Evolutionary conservation across 2,113 vertebrate genomes (phyloP), one percentile per base, ranked within the genome.

Genomic region (Nansenia antarctica): DNA sequence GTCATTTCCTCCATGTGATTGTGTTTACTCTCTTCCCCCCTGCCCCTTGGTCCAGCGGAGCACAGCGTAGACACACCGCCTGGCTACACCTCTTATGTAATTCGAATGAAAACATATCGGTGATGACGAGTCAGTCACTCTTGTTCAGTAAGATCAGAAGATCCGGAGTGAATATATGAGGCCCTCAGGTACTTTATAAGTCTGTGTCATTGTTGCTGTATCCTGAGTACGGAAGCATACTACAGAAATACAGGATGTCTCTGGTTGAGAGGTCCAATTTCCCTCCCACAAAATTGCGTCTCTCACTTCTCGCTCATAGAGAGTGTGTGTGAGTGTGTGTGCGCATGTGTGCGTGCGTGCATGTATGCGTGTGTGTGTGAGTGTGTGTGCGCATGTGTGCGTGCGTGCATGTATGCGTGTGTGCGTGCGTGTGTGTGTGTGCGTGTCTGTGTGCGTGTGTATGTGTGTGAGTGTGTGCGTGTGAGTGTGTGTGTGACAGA

Each of bases 1-100:
- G 32, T 70, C 45, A 69, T 52, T 70, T 70, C 60, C 22, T 62
- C 29, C 26, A 7, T 63, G 60, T 63, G 59, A 62, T 32, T 54
- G 68, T 29, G 22, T 39, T 62, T 30, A 55, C 24, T 22, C 65
- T 30, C 31, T 1, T 62, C 59, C 63, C 68, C 47, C 59, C 62
- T 45, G n/a, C 32, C 62, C 42, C 8, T 9, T 60, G 14, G 30
- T 11, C 58, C 32, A 60, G 58, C 58, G 20, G 58, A 35, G 58
- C 58, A 22, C 15, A 8, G 47, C 18, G 9, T 9, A 42, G 49
- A n/a, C 49, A 26, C 15, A 7, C 18, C 26, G 15, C 32, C 52
- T 35, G 67, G 27, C 37, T 9, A 15, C 27, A 59, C 45, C 47
- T 37, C 49, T 30, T 62, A n/a, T n/a, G n/a, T n/a, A 12, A 58